phyloP scores from a whole-genome alignment of 1,140 invertebrate genomes.

The Geopemphigus sp. region DNA sequence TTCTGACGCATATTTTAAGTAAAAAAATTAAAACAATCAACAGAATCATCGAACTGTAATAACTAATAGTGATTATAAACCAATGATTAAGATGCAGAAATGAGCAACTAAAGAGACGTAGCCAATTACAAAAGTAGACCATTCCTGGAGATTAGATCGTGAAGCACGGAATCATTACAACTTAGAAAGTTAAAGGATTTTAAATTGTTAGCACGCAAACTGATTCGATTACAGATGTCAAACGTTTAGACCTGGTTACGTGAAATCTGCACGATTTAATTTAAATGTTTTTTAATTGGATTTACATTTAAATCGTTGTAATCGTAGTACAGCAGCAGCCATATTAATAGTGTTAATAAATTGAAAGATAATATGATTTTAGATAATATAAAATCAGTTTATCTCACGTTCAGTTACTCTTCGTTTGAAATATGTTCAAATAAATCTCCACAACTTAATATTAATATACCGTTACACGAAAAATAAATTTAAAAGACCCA shows the following conservation, averaged over 20 bases:
- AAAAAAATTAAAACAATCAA: conserved; percentile 28
- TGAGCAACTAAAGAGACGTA: neutral
- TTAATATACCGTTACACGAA: neutral
- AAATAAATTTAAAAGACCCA: neutral
- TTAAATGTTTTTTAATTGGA: conserved; percentile 6
- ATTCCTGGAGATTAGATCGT: neutral
- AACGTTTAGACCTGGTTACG: neutral
- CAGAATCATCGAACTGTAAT: conserved; percentile 29
- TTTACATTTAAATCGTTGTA: conserved; percentile 11
- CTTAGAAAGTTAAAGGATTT: conserved; percentile 26
- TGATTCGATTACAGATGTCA: conserved; percentile 2
- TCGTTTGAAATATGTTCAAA: neutral
- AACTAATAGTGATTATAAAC: conserved; percentile 4
- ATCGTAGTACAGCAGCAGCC: neutral
- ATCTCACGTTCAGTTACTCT: neutral
- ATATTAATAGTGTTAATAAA: neutral
- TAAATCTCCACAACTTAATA: neutral
- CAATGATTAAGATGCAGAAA: neutral
- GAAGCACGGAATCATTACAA: conserved; percentile 12
- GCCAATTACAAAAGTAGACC: conserved; percentile 15
- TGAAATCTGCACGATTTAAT: neutral
- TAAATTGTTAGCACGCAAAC: conserved; percentile 7
- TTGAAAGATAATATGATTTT: neutral
- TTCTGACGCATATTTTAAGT: neutral
- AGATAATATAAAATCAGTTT: neutral